Conservation (phyloP, 2,888 invertebrate genomes). For the Pinctada fucata region DNA sequence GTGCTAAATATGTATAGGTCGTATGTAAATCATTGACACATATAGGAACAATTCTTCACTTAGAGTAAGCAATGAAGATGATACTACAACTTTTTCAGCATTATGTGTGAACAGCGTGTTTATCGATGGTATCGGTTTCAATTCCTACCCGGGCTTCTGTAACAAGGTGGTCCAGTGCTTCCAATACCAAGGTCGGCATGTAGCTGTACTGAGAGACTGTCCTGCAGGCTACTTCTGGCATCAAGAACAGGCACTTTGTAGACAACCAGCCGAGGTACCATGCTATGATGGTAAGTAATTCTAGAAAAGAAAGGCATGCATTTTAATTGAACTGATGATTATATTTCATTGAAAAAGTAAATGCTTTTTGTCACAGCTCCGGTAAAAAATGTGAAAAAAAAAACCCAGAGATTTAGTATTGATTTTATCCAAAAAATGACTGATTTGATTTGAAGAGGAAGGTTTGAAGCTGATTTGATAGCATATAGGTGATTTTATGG, state of each 20-base stretch:
- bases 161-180: constrained; percentile 34
- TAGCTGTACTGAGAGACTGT: constrained; percentile 31
- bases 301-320: background rate
- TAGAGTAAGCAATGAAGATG: no score
- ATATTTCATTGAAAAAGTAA: no score
- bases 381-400: no score
- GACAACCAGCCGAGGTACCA: constrained; percentile 31
- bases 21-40: no score
- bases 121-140: constrained; percentile 33
- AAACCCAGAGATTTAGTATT: no score
- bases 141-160: constrained; percentile 30
- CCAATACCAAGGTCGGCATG: background rate
- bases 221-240: constrained; percentile 37
- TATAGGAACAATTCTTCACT: no score
- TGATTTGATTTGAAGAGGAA: no score
- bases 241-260: constrained; percentile 26
- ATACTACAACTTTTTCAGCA: constrained; percentile 5
- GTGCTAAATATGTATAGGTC: no score
- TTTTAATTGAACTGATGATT: constrained; percentile 3
- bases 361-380: no score
- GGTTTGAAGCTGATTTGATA: no score
- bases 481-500: no score
- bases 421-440: no score
- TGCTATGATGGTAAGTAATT: constrained; percentile 28
- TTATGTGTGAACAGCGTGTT: constrained; percentile 27